phyloP scores from a whole-genome alignment of 2,888 invertebrate genomes.

The Hermodice carunculata region DNA sequence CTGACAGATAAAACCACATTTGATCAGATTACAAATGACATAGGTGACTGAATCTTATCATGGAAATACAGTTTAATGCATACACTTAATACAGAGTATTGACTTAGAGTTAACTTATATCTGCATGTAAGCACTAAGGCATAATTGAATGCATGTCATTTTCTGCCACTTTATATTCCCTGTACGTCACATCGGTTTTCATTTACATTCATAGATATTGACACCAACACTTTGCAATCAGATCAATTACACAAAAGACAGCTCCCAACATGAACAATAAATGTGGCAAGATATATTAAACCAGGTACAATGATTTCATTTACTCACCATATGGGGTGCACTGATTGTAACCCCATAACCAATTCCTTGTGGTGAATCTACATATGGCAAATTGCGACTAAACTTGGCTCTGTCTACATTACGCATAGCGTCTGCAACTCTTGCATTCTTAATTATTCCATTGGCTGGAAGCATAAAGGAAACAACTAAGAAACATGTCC shows the following conservation, averaged over 20 bases:
- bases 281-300: neutral
- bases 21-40: too few species aligned
- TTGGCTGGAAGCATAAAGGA: conserved; percentile 51
- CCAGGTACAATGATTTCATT: neutral
- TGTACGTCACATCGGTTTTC: neutral
- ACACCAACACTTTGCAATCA: neutral
- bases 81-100: too few species aligned
- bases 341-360: conserved; percentile 84
- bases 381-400: conserved; percentile 60
- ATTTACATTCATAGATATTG: neutral
- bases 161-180: too few species aligned
- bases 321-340: conserved; percentile 69
- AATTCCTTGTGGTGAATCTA: conserved; percentile 76
- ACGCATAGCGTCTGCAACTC: conserved; percentile 65
- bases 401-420: conserved; percentile 65
- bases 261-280: too few species aligned
- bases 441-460: conserved; percentile 62
- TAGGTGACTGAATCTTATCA: too few species aligned
- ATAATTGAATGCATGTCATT: too few species aligned
- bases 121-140: too few species aligned
- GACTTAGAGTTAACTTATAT: neutral
- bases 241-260: too few species aligned
- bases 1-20: too few species aligned
- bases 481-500: neutral
- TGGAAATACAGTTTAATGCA: too few species aligned